Base-by-base conservation (phyloP, 2,888 invertebrate species). In the Hoplodrina ambigua region DNA sequence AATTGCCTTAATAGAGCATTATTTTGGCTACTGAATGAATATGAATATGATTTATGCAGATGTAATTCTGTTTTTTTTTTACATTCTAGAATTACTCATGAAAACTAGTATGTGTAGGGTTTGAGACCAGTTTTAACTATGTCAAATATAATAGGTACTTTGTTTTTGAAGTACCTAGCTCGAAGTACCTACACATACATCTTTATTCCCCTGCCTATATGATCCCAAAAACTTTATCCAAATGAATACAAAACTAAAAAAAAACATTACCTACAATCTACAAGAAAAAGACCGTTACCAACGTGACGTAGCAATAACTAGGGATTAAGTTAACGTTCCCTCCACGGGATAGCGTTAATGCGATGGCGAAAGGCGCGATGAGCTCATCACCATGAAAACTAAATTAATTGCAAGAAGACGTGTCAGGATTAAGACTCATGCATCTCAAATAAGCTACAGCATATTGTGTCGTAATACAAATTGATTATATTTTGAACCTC, bases 371-470 rank as follows among this genome's bases (percentile, higher is more conserved):
- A 84, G 80, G 68, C 80, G 63, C 80, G 74, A 83, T 80, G 83
- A 87, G 84, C 83, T 85, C 81, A 83, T 84, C 82, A 76, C 79
- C 77, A 78, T 84, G 86, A 82, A 85, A 87, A 86, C 85, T 87
- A 84, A 86, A 88, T 88, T 89, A 88, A 87, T 88, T 81, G 82
- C 80, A 74, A 49, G 70, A 75, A 79, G 84, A 86, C 86, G 82
- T 82, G 82, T 72, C 72, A 63, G 83, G 85, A 82, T 86, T 82
- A 85, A 71, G 72, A 76, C 67, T 78, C 75, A 82, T 82, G 84
- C 85, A 85, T 77, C 75, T 81, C 55, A 80, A 83, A 80, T 83
- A 75, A 82, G 77, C 75, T 75, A 74, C 59, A 77, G 61, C 13
- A 81, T 74, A 64, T 74, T 75, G 56, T 55, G 37, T 10, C 58